These are phyloP conservation scores for Trochalopteron elliotii DNA, from an alignment of 2,113 vertebrate genomes.

Conservation along the genomic window DNA sequence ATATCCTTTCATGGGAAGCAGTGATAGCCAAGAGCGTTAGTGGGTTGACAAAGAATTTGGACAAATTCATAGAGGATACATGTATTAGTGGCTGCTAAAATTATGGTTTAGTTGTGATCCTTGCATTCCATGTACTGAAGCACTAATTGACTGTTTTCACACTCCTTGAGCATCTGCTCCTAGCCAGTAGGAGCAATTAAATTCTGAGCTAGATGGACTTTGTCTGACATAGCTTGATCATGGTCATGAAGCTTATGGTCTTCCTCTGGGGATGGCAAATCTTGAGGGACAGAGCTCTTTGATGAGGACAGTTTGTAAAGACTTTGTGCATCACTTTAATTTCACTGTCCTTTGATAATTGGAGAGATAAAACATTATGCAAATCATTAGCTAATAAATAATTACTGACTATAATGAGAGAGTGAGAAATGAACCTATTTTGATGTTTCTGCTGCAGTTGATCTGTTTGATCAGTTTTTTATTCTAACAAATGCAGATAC, in stretches of 20 bases:
- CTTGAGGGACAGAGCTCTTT: background rate
- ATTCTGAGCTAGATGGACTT: background rate
- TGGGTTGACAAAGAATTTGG: background rate
- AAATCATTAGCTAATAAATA: conserved; percentile 23
- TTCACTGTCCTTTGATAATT: background rate
- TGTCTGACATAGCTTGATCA: background rate
- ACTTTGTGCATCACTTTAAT: background rate
- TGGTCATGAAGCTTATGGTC: background rate
- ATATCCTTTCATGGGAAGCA: background rate
- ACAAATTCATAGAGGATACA: background rate
- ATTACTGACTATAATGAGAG: background rate
- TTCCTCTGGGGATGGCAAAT: background rate
- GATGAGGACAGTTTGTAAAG: background rate
- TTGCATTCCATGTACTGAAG: background rate
- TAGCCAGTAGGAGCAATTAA: background rate
- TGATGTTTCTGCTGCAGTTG: background rate
- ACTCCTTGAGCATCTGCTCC: background rate
- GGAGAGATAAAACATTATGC: background rate
- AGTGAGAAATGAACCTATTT: background rate
- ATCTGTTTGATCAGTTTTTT: background rate
- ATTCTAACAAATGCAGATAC: background rate
- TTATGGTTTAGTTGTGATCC: background rate
- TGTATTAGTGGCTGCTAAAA: background rate
- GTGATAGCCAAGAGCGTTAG: background rate
- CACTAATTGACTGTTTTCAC: background rate